These are phyloP conservation scores for Poeciliopsis presidionis DNA, from an alignment of 2,797 vertebrate species.

Conservation along the genomic window DNA sequence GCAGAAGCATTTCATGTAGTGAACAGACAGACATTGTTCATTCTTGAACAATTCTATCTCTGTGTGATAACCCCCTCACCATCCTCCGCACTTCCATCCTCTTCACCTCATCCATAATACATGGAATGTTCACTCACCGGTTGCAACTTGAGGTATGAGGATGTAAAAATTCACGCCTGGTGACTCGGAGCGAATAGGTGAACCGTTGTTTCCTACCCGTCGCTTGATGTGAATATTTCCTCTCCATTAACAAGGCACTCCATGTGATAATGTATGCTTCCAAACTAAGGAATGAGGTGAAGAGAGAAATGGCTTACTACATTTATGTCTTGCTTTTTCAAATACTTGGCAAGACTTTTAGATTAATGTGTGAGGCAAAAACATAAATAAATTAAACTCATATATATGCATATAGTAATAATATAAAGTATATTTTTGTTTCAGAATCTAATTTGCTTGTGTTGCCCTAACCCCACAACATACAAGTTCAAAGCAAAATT, in stretches of 20 bases:
- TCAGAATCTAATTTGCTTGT: background rate
- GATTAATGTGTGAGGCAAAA: background rate
- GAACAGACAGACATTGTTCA: slow-evolving; percentile 26
- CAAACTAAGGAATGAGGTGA: background rate
- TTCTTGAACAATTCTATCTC: slow-evolving; percentile 24
- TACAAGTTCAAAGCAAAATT: background rate
- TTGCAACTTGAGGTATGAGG: slow-evolving; percentile 24
- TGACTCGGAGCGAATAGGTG: slow-evolving; percentile 46
- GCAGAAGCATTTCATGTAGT: slow-evolving; percentile 25
- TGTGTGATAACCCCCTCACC: slow-evolving; percentile 40
- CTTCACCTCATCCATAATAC: slow-evolving; percentile 62
- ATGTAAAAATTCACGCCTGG: slow-evolving; percentile 51
- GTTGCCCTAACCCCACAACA: background rate
- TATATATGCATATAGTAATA: background rate
- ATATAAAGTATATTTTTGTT: background rate
- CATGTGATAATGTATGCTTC: slow-evolving; percentile 10
- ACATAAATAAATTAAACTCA: background rate
- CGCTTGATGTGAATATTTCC: slow-evolving; percentile 43
- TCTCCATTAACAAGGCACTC: slow-evolving; percentile 22
- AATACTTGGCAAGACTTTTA: background rate
- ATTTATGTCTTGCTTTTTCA: slow-evolving; percentile 17
- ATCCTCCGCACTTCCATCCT: slow-evolving; percentile 17
- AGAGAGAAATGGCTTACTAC: background rate
- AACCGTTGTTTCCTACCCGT: slow-evolving; percentile 4
- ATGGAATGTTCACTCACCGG: slow-evolving; percentile 29